Evolutionary conservation across 2,797 vertebrate species (phyloP).

Genomic region (Cyclopterus lumpus): DNA sequence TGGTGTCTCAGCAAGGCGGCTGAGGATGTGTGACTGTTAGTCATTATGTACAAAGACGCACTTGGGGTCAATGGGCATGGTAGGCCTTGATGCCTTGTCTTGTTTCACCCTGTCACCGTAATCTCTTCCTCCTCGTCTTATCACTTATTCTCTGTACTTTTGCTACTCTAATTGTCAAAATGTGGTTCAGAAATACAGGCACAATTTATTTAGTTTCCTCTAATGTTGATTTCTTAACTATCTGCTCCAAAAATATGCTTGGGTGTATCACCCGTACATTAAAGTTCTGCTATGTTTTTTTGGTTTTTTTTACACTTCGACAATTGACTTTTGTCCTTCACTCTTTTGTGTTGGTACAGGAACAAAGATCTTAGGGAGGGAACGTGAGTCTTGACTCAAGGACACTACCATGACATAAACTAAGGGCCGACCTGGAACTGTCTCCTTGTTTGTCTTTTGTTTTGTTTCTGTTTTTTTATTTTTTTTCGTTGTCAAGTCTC

Average conservation of each 20-base stretch:
- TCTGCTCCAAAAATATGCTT: not conserved
- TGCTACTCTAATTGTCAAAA: conserved; percentile 11
- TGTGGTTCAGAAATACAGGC: not conserved
- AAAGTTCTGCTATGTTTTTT: not conserved
- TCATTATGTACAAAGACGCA: conserved; percentile 52
- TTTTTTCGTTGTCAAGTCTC: conserved; percentile 47
- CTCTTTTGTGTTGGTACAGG: conserved; percentile 58
- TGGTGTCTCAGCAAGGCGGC: conserved; percentile 51
- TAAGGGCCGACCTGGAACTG: conserved; percentile 58
- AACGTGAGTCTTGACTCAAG: conserved; percentile 69
- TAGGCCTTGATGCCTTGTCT: conserved; percentile 32
- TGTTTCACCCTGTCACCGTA: conserved; percentile 53
- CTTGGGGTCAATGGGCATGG: conserved; percentile 48
- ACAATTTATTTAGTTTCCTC: not conserved
- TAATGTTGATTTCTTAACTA: not conserved
- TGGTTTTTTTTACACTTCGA: conserved; percentile 4
- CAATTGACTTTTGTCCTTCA: conserved; percentile 9
- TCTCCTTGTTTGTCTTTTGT: conserved; percentile 70
- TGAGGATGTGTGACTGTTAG: conserved; percentile 71
- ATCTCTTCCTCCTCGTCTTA: conserved; percentile 54
- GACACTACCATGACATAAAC: conserved; percentile 77
- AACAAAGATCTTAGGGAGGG: conserved; percentile 71
- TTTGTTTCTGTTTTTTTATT: conserved; percentile 54
- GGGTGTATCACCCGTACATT: not conserved
- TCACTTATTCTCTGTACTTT: conserved; percentile 40